Conservation (phyloP, 2,797 vertebrate genomes). For the Toxotes lorentzi region DNA sequence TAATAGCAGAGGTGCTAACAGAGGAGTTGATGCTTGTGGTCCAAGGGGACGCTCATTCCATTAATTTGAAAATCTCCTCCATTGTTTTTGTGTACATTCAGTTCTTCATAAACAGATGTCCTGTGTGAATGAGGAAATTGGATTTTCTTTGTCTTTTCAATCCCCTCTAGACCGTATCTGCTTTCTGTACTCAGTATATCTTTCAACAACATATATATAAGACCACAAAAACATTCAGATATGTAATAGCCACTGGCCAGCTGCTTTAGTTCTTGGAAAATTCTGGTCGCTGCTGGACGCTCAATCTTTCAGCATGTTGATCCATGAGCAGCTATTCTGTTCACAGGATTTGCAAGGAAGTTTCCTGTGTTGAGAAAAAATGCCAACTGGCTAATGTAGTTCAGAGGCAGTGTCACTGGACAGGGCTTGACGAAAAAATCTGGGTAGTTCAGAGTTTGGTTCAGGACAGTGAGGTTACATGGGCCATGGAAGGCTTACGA, state of each 20-base stretch:
- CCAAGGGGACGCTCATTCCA: constrained; percentile 43
- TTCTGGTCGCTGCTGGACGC: constrained; percentile 20
- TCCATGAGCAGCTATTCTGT: constrained; percentile 17
- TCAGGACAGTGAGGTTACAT: constrained; percentile 29
- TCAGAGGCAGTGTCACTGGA: constrained; percentile 34
- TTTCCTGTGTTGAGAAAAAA: constrained; percentile 62
- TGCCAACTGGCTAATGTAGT: constrained; percentile 8
- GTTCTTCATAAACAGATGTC: constrained; percentile 60
- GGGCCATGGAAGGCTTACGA: constrained; percentile 11
- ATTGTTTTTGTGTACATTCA: constrained; percentile 45
- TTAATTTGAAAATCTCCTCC: constrained; percentile 38
- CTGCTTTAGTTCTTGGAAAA: constrained; percentile 58
- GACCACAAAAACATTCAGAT: constrained; percentile 49
- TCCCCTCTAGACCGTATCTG: constrained; percentile 11
- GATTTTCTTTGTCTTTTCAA: constrained; percentile 61
- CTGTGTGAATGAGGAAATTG: constrained; percentile 49
- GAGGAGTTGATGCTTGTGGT: constrained; percentile 40
- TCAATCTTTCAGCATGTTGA: constrained; percentile 57
- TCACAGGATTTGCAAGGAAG: constrained; percentile 35
- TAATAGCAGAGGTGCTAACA: constrained; percentile 43
- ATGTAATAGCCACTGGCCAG: constrained; percentile 36
- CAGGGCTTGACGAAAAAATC: neutral
- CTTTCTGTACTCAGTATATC: constrained; percentile 39
- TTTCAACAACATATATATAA: constrained; percentile 44
- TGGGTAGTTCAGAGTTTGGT: constrained; percentile 12